Conservation (phyloP, 2,113 vertebrate genomes). For the Neogobius melanostomus region DNA sequence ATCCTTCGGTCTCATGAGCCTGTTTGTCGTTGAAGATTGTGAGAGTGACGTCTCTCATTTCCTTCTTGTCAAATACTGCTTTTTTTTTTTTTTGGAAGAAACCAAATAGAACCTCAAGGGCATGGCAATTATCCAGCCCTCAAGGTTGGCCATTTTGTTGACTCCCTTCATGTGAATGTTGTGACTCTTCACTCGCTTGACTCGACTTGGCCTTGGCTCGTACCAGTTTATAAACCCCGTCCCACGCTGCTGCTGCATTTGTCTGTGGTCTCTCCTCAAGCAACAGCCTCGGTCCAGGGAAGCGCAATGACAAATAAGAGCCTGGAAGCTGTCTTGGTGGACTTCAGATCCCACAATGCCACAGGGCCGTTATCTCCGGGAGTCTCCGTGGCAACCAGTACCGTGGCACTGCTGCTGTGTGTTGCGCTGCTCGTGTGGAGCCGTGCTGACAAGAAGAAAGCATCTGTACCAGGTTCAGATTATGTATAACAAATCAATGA, state of each 20-base stretch:
- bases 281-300: constrained; percentile 41
- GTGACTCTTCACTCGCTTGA: constrained; percentile 71
- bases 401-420: constrained; percentile 77
- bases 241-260: not conserved
- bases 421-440: constrained; percentile 82
- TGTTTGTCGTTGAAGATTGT: constrained; percentile 43
- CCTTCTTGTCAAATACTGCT: constrained; percentile 45
- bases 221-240: constrained; percentile 62
- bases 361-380: constrained; percentile 43
- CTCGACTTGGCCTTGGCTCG: constrained; percentile 69
- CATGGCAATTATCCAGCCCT: constrained; percentile 57
- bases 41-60: constrained; percentile 21
- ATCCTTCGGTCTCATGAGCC: not conserved
- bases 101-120: constrained; percentile 70
- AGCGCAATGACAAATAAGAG: constrained; percentile 49
- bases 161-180: constrained; percentile 70
- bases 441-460: constrained; percentile 76
- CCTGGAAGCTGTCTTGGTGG: constrained; percentile 60
- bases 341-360: constrained; percentile 73
- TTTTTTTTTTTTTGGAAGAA: not conserved
- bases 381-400: constrained; percentile 65
- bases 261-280: constrained; percentile 44
- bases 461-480: constrained; percentile 82
- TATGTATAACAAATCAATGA: too few species aligned
- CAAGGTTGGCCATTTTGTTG: constrained; percentile 83